Conservation (phyloP, 30 jellyfish, hydroid and myxozoan species). For the Morbakka virulenta region DNA sequence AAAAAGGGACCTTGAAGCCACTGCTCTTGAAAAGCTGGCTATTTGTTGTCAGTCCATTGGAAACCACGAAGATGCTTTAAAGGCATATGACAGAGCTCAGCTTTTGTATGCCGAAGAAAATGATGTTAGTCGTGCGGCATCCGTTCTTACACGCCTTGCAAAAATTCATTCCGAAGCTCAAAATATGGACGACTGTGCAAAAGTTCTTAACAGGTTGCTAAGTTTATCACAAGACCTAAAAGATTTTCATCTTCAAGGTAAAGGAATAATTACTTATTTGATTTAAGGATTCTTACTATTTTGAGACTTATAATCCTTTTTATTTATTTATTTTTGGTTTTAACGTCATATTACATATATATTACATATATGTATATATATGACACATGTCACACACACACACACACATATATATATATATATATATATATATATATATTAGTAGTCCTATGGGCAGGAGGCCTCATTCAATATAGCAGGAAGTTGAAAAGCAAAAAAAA, state of each 20-base stretch:
- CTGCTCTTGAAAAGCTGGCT: constrained; percentile 69
- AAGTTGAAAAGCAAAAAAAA: too few relatives aligned
- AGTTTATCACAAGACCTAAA: constrained; percentile 80
- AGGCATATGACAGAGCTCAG: constrained; percentile 39
- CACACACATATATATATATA: too few relatives aligned
- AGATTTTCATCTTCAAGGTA: constrained; percentile 77
- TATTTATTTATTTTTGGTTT: too few relatives aligned
- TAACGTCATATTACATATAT: too few relatives aligned
- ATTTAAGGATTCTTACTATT: too few relatives aligned
- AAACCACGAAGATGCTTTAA: constrained; percentile 49
- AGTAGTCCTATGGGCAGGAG: too few relatives aligned
- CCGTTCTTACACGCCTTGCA: constrained; percentile 55
- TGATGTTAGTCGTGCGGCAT: constrained; percentile 53
- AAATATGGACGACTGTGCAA: constrained; percentile 87
- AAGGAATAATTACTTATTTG: background rate
- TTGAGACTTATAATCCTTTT: too few relatives aligned
- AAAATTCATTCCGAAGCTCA: constrained; percentile 48
- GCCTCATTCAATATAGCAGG: too few relatives aligned
- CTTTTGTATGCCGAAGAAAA: constrained; percentile 39
- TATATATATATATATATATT: too few relatives aligned
- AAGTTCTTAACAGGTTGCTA: constrained; percentile 53
- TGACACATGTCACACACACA: too few relatives aligned
- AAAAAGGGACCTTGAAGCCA: constrained; percentile 44
- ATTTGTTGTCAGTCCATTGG: constrained; percentile 56
- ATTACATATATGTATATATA: too few relatives aligned